These are phyloP conservation scores for Anagyrus pseudococci DNA, from an alignment of 2,888 invertebrate species.

Conservation along the genomic window DNA sequence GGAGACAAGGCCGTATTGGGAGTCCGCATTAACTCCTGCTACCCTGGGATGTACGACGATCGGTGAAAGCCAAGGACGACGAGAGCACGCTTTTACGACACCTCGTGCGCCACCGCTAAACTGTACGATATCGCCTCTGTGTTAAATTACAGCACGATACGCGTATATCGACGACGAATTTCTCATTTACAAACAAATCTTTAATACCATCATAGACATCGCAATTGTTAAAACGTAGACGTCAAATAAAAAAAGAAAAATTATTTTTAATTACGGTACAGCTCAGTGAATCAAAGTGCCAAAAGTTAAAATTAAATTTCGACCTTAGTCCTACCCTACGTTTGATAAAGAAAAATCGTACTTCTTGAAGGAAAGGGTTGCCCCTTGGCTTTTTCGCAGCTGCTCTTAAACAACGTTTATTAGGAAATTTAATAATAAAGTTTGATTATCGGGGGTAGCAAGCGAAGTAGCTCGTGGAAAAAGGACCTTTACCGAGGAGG, in stretches of 20 bases:
- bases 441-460: constrained; percentile 18
- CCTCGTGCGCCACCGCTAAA: too few species aligned
- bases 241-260: too few species aligned
- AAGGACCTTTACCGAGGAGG: background rate
- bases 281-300: background rate
- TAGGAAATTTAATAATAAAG: constrained; percentile 24
- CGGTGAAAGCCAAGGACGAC: background rate
- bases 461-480: constrained; percentile 14
- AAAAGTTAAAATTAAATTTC: background rate
- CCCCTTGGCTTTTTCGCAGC: background rate
- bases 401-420: background rate
- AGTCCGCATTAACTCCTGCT: background rate
- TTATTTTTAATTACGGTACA: too few species aligned
- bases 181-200: too few species aligned
- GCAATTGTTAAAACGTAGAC: too few species aligned
- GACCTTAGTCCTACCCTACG: background rate
- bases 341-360: background rate
- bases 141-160: too few species aligned
- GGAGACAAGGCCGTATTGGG: background rate
- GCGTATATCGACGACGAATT: too few species aligned
- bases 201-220: too few species aligned
- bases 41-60: background rate
- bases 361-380: background rate
- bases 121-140: too few species aligned
- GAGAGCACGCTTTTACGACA: too few species aligned